phyloP scores from a whole-genome alignment of 2,113 vertebrate genomes.

The Hippocampus zosterae region DNA sequence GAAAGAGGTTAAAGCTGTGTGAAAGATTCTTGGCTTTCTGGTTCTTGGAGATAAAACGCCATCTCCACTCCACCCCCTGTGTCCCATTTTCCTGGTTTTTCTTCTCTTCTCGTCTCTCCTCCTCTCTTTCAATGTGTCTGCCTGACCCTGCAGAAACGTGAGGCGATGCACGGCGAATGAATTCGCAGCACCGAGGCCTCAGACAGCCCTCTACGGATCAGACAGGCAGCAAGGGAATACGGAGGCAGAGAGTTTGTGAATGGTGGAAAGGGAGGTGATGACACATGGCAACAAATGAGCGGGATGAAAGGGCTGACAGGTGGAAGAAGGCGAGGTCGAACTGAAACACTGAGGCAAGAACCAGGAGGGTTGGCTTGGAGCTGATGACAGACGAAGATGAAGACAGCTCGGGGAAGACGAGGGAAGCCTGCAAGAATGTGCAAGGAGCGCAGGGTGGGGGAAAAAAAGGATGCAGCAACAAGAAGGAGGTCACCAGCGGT shows the following conservation, averaged over 20 bases:
- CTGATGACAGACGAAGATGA: conserved; percentile 36
- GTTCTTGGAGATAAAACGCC: conserved; percentile 61
- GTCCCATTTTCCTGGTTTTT: conserved; percentile 45
- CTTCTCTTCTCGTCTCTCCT: conserved; percentile 23
- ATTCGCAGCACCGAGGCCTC: conserved; percentile 59
- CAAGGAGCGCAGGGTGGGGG: conserved; percentile 10
- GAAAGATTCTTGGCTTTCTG: conserved; percentile 10
- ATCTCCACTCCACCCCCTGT: conserved; percentile 27
- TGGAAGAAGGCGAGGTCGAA: conserved; percentile 34
- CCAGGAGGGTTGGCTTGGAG: conserved; percentile 25
- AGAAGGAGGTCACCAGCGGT: conserved; percentile 66
- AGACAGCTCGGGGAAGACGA: conserved; percentile 40
- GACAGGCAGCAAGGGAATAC: conserved; percentile 38
- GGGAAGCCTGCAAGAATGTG: conserved; percentile 52
- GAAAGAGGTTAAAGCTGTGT: conserved; percentile 44
- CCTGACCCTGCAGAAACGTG: conserved; percentile 64
- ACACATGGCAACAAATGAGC: conserved; percentile 39
- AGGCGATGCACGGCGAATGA: conserved; percentile 65
- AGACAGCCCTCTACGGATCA: conserved; percentile 54
- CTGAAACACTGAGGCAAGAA: conserved; percentile 27
- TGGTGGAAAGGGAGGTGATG: conserved; percentile 31
- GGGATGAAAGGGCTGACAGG: conserved; percentile 54
- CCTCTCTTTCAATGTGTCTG: conserved; percentile 42
- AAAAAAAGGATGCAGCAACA: conserved; percentile 23
- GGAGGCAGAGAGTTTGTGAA: conserved; percentile 16